Evolutionary conservation across 2,113 vertebrate species (phyloP).

Genomic region (Triplophysa dalaica): DNA sequence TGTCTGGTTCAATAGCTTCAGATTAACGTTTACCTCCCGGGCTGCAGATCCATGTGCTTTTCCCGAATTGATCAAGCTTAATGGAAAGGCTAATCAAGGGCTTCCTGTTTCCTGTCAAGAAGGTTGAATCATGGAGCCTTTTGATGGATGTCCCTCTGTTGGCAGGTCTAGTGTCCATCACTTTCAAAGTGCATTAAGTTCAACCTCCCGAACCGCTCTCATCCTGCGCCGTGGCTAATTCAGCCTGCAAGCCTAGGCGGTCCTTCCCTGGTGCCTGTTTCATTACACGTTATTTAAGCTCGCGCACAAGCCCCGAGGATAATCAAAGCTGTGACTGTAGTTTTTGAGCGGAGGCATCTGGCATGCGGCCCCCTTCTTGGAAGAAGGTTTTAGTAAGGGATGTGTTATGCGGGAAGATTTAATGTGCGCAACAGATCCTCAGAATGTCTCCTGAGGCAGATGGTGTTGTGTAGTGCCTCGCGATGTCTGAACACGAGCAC

Average conservation of each 20-base stretch:
- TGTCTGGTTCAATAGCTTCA: constrained; percentile 49
- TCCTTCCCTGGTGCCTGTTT: constrained; percentile 4
- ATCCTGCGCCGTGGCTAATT: constrained; percentile 10
- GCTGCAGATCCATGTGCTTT: constrained; percentile 62
- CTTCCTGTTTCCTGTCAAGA: constrained; percentile 63
- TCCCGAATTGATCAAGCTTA: constrained; percentile 64
- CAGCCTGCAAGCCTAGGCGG: constrained; percentile 10
- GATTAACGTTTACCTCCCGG: constrained; percentile 63
- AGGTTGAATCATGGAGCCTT: constrained; percentile 38
- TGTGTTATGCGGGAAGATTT: constrained; percentile 37
- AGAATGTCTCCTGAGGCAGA: constrained; percentile 67
- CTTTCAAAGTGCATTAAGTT: constrained; percentile 62
- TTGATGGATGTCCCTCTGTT: constrained; percentile 45
- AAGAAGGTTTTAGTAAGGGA: constrained; percentile 40
- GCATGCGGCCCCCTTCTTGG: constrained; percentile 2
- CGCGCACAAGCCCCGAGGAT: constrained; percentile 1
- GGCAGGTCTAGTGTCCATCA: constrained; percentile 54
- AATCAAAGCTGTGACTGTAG: constrained; percentile 26
- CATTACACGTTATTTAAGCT: constrained; percentile 10
- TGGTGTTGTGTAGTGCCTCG: constrained; percentile 66
- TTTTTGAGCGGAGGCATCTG: constrained; percentile 25
- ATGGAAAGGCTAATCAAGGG: constrained; percentile 68
- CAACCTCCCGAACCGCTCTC: constrained; percentile 21
- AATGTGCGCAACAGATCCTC: constrained; percentile 58
- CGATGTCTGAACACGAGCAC: constrained; percentile 65